Conservation (phyloP, 2,797 vertebrate genomes). For the Muscicapa comitata region DNA sequence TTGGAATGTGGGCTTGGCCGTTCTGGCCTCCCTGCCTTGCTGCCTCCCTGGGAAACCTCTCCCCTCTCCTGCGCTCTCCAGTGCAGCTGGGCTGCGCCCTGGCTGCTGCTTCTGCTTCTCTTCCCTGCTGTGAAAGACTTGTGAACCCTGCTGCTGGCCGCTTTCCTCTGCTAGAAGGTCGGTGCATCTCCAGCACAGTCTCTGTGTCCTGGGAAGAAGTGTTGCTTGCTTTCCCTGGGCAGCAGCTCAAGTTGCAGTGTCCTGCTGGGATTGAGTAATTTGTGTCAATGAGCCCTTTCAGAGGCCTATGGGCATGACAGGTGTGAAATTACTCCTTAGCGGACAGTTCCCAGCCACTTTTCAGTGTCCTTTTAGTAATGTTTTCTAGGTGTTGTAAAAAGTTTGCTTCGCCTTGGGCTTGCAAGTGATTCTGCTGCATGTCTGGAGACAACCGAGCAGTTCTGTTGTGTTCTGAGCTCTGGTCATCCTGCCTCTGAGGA, state of each 20-base stretch:
- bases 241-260: neutral
- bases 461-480: neutral
- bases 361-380: neutral
- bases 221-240: neutral
- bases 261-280: neutral
- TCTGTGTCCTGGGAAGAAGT: neutral
- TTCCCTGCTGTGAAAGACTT: neutral
- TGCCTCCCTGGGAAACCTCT: neutral
- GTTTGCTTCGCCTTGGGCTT: neutral
- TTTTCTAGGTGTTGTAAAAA: neutral
- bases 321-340: neutral
- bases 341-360: neutral
- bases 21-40: neutral
- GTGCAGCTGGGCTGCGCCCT: neutral
- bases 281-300: neutral
- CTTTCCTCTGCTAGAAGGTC: neutral
- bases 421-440: accelerated
- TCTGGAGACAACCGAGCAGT: neutral
- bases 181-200: neutral
- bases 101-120: neutral
- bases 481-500: neutral
- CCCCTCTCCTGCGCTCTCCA: accelerated
- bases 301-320: accelerated
- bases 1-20: neutral
- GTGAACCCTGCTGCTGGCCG: neutral